A percentile compares a stretch with the other conserved stretches of the same genome.
Conservation (phyloP, 2,797 vertebrate genomes). For the Pagetopsis macropterus region DNA sequence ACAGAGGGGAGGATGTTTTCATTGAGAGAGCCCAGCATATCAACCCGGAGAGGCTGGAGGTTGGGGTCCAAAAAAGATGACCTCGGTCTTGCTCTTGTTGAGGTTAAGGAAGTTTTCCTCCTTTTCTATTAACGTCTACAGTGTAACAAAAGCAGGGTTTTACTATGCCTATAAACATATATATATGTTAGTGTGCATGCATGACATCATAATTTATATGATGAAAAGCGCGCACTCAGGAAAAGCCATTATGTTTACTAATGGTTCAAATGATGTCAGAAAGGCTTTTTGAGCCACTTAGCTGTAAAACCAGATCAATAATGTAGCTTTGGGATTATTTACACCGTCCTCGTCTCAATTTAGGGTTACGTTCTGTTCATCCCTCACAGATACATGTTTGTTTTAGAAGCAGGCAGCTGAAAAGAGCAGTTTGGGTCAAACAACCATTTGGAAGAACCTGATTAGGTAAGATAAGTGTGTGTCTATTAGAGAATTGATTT, state of each 20-base stretch:
- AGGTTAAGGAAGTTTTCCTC: background rate
- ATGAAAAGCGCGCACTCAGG: slow-evolving; percentile 58
- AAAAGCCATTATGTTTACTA: slow-evolving; percentile 68
- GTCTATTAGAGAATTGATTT: slow-evolving; percentile 73
- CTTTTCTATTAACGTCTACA: slow-evolving; percentile 22
- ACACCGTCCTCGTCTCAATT: slow-evolving; percentile 63
- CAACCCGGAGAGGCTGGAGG: too few relatives aligned
- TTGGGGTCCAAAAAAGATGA: too few relatives aligned
- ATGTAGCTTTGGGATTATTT: slow-evolving; percentile 64
- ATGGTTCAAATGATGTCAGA: slow-evolving; percentile 72
- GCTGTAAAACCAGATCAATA: slow-evolving; percentile 71
- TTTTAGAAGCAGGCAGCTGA: slow-evolving; percentile 32
- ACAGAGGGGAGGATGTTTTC: too few relatives aligned
- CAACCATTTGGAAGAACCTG: slow-evolving; percentile 56
- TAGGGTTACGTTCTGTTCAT: slow-evolving; percentile 56
- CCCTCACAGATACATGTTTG: slow-evolving; percentile 48
- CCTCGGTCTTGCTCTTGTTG: too few relatives aligned
- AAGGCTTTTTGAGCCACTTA: slow-evolving; percentile 78
- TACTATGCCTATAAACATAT: background rate
- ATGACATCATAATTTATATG: slow-evolving; percentile 15
- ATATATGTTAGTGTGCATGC: background rate
- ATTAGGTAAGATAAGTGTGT: slow-evolving; percentile 63
- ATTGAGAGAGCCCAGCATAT: too few relatives aligned
- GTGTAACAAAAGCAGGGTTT: slow-evolving; percentile 21
- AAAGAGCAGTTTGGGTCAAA: slow-evolving; percentile 57